Percentiles rank a stretch among this genome's conserved stretches.
Evolutionary conservation across 2,113 vertebrate genomes (phyloP).

Genomic region (Lycocorax pyrrhopterus): DNA sequence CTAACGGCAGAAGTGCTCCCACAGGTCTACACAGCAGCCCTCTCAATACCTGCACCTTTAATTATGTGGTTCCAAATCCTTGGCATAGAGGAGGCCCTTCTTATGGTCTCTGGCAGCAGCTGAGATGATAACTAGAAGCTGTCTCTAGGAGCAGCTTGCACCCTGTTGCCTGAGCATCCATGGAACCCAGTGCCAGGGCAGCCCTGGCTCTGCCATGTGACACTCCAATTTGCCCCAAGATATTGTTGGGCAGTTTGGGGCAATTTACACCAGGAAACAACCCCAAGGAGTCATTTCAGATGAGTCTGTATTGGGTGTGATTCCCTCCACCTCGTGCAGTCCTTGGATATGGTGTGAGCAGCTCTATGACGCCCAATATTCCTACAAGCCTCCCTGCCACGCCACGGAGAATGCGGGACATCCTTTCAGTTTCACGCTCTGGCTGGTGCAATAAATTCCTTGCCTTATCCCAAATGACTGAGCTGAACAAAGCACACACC

Average conservation of each 20-base stretch:
- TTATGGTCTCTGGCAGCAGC: background rate
- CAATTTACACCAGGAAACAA: background rate
- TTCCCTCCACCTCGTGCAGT: background rate
- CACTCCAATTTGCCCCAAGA: background rate
- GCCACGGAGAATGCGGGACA: accelerated
- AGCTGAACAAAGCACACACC: background rate
- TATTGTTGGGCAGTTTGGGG: background rate
- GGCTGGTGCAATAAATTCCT: accelerated
- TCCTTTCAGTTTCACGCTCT: accelerated
- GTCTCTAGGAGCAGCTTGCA: background rate
- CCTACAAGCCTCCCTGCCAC: background rate
- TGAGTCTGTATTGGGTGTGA: background rate
- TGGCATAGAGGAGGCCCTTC: background rate
- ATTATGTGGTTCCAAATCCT: background rate
- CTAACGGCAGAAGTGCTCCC: background rate
- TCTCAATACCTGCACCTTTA: background rate
- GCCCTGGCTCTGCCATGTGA: background rate
- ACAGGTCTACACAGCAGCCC: background rate
- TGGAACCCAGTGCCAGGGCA: accelerated
- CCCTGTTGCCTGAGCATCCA: background rate
- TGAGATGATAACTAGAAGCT: background rate
- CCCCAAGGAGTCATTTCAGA: background rate
- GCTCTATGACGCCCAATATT: background rate
- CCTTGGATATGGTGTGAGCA: background rate
- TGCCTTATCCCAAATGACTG: background rate